phyloP scores from a whole-genome alignment of 2,113 vertebrate genomes.

The Hippopotamus amphibius region DNA sequence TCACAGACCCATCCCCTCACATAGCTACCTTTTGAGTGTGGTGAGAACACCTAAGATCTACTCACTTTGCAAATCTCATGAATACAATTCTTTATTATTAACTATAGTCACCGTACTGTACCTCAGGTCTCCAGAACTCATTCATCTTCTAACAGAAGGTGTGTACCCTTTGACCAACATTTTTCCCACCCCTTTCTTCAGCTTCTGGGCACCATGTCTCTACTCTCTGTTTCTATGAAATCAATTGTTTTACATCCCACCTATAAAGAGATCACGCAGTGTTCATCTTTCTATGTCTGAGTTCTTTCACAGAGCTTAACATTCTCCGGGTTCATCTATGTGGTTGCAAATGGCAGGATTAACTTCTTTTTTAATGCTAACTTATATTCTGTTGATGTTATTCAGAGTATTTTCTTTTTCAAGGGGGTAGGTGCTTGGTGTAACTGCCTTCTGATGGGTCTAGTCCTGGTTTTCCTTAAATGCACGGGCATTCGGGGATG shows the following conservation, averaged over 20 bases:
- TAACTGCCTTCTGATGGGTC: neutral
- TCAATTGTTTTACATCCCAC: no score
- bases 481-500: fast-evolving
- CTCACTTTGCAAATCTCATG: neutral
- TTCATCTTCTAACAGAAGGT: neutral
- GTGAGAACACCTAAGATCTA: neutral
- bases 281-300: neutral
- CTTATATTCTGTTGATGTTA: neutral
- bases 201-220: neutral
- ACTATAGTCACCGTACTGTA: neutral
- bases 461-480: no score
- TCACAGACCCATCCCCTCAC: neutral
- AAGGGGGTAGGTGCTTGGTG: neutral
- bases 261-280: neutral
- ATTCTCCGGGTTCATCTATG: neutral
- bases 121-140: neutral
- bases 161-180: no score
- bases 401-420: neutral
- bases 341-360: neutral
- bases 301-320: neutral
- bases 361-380: neutral
- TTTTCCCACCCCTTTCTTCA: neutral
- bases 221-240: no score
- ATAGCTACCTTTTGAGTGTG: neutral
- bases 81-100: neutral